Evolutionary conservation across 2,888 invertebrate species (phyloP), one percentile per base, ranked within the genome.

Genomic region (Hedya salicella): DNA sequence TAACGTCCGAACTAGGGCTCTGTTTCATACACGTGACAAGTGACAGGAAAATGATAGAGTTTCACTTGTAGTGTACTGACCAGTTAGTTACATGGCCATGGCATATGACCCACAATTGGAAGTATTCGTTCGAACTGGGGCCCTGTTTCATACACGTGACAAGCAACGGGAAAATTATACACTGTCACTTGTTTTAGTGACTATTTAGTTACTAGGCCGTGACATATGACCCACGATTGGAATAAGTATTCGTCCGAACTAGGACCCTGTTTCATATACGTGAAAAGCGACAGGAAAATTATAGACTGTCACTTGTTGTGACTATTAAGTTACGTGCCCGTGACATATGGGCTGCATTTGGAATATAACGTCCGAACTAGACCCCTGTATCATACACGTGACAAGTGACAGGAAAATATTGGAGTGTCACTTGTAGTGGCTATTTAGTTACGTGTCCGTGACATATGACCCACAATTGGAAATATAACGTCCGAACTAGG

Each of bases 291-390:
- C n/a, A n/a, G n/a, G n/a, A n/a, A n/a, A n/a, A n/a, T n/a, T n/a
- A n/a, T n/a, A n/a, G n/a, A n/a, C n/a, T n/a, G n/a, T n/a, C n/a
- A n/a, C n/a, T n/a, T n/a, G n/a, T n/a, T n/a, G n/a, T n/a, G n/a
- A n/a, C n/a, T n/a, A n/a, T n/a, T n/a, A n/a, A 49, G 59, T 67
- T 48, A 56, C 44, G 60, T n/a, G 66, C 50, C 19, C n/a, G n/a
- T 19, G 17, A 46, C 57, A 60, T 48, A 57, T 56, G 49, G 48
- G 32, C 14, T 32, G 39, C 42, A 14, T 40, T 48, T 49, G 50
- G 32, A 44, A 21, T 61, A 61, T 42, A 54, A 42, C 54, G 25
- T 36, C 36, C 16, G 2, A 54, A 42, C 54, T 54, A 54, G 53
- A 5, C 13, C 36, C 19, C 6, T 17, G 1, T 17, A n/a, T 25